Base-by-base conservation (phyloP, 2,888 invertebrate species). In the Microchrysa polita region DNA sequence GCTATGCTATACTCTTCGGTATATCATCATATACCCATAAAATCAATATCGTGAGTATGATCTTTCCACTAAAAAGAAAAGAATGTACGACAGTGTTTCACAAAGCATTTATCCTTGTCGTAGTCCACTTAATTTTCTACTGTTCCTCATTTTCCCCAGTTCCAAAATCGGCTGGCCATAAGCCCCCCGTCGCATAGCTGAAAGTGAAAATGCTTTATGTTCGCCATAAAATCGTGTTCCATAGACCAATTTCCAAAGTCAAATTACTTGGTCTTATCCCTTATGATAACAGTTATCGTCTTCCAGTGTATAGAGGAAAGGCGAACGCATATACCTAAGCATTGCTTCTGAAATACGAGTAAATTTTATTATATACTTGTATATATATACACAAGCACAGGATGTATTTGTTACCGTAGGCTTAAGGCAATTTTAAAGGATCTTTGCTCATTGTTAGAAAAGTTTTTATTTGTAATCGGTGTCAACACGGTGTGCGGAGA, bases 131-230 rank as follows among this genome's bases (percentile, higher is more conserved):
- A 61, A 61, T 40, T 61, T 40, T 34, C 61, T 14, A n/a, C 34
- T 40, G 40, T 61, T 61, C 27, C 40, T 61, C 61, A 61, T 61
- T 61, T 61, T 34, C 27, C 61, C 61, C 61, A 40, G n/a, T 34
- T 61, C 61, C 10, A 61, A 34, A 27, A 40, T 48, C 14, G 48
- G 12, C 2, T 23, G n/a, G n/a, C 59, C n/a, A 23, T 14, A 20
- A 59, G 23, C 23, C 12, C 23, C 12, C 27, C 2, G 23, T 12
- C 9, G 5, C 12, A 27, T 12, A 52, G n/a, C 60, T 23, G n/a
- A 65, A 72, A 61, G 72, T 60, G 74, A 74, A 73, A 74, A 74
- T 74, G 74, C 71, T 74, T 74, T 74, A 74, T 72, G 65, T 65
- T 52, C 52, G 59, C 67, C 67, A 65, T 74, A 72, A 74, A 74